phyloP scores from a whole-genome alignment of 2,888 invertebrate species.

The Griposia aprilina region DNA sequence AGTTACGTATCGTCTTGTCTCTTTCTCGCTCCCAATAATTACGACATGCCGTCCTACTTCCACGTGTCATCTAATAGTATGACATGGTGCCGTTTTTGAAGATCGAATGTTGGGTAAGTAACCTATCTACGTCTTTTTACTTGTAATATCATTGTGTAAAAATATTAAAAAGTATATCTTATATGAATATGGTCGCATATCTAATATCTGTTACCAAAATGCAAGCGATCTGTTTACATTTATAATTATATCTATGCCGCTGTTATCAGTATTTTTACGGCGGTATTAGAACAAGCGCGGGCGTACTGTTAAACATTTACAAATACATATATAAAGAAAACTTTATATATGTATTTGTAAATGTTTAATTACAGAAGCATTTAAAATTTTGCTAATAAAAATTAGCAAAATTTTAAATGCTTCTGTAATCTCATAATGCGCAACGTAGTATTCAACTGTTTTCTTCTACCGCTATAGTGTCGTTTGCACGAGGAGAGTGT shows the following conservation, averaged over 20 bases:
- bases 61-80: background rate
- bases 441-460: conserved; percentile 24
- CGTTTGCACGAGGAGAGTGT: conserved; percentile 12
- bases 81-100: background rate
- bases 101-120: background rate
- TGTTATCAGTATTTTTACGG: conserved; percentile 37
- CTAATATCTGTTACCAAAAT: conserved; percentile 64
- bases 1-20: background rate
- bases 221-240: conserved; percentile 51
- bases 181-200: conserved; percentile 59
- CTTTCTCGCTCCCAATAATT: background rate
- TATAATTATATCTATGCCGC: background rate
- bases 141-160: conserved; percentile 15
- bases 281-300: conserved; percentile 24
- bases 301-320: conserved; percentile 39
- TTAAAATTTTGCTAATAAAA: too few species aligned
- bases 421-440: conserved; percentile 40
- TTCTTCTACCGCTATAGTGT: conserved; percentile 27
- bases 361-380: too few species aligned
- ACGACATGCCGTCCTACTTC: background rate
- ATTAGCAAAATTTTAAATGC: conserved; percentile 13
- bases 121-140: background rate
- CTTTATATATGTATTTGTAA: too few species aligned
- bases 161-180: conserved; percentile 40
- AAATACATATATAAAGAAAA: conserved; percentile 35